Evolutionary conservation across 2,888 invertebrate genomes (phyloP), one percentile per base, ranked within the genome.

Genomic region (Callimorpha dominula): DNA sequence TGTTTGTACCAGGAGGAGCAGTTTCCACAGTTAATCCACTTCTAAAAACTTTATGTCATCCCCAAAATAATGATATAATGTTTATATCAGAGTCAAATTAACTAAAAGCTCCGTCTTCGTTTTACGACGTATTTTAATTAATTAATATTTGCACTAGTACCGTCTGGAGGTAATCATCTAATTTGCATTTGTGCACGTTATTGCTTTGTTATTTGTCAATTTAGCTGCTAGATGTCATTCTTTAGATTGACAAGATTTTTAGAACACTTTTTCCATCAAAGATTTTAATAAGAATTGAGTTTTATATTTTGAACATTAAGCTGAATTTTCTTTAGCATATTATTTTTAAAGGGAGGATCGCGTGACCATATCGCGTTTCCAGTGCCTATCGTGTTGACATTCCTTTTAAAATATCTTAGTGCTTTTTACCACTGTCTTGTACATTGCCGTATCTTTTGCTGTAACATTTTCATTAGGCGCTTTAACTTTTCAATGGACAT

Each of bases 361-460:
- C 88, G 86, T 88, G 88, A 84, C 81, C 78, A 71, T 71, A 76
- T 84, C 77, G 82, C 86, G 78, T 84, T 85, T 70, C 68, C 71
- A 75, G 74, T 15, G 72, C 77, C 84, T 77, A 75, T 81, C 76
- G 82, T 75, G 85, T 84, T 86, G 86, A 86, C 86, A 85, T 80
- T 81, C 72, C 79, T 80, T 84, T 81, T 78, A 75, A 81, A 82
- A 86, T 81, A 78, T 75, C 83, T 86, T 84, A 86, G 82, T 81
- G 79, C 80, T 79, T 81, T 77, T 52, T 43, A 71, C 63, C 60
- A 40, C 31, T 80, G 76, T 77, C 75, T 82, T 80, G 76, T 88
- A 83, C 89, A 90, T 84, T 80, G 89, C 88, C 71, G 86, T 75
- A 73, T 78, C 72, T 70, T 80, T 86, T 86, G 86, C 83, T 82